These are phyloP conservation scores for Australoheros scitulus DNA, from an alignment of 2,113 vertebrate genomes.

Conservation along the genomic window DNA sequence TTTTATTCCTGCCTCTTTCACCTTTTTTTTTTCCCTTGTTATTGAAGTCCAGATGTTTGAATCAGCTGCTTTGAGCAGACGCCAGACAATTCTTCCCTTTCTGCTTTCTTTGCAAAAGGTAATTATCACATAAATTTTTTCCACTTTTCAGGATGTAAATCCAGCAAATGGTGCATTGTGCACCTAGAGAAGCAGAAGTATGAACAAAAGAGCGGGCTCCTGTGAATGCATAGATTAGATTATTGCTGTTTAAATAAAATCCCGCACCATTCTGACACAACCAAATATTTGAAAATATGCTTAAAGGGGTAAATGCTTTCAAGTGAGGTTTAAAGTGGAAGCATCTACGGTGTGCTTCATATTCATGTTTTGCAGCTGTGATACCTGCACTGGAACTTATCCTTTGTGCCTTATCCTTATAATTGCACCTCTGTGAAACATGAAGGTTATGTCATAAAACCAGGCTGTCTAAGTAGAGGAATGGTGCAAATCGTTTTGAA, in stretches of 20 bases:
- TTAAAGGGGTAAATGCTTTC: not conserved
- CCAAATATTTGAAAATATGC: not conserved
- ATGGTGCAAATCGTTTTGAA: not conserved
- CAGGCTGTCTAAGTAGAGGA: not conserved
- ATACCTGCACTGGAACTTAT: not conserved
- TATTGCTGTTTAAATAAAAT: not conserved
- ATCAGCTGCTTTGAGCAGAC: constrained; percentile 22
- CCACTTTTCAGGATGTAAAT: constrained; percentile 1
- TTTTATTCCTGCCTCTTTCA: constrained; percentile 13
- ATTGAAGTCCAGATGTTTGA: constrained; percentile 52
- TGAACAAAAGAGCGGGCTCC: not conserved
- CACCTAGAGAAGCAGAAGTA: not conserved
- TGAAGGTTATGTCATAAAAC: not conserved
- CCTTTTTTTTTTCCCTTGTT: constrained; percentile 25
- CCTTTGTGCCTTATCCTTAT: not conserved
- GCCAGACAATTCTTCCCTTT: not conserved
- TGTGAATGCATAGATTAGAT: not conserved
- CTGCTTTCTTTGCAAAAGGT: constrained; percentile 4
- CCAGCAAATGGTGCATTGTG: not conserved
- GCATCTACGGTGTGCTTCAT: not conserved
- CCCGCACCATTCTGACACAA: not conserved
- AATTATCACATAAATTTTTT: not conserved
- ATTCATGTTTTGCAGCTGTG: not conserved
- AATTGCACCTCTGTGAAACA: not conserved
- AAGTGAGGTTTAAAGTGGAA: not conserved